These are phyloP conservation scores for Intellagama lesueurii DNA, from an alignment of 2,797 vertebrate genomes.

Conservation along the genomic window DNA sequence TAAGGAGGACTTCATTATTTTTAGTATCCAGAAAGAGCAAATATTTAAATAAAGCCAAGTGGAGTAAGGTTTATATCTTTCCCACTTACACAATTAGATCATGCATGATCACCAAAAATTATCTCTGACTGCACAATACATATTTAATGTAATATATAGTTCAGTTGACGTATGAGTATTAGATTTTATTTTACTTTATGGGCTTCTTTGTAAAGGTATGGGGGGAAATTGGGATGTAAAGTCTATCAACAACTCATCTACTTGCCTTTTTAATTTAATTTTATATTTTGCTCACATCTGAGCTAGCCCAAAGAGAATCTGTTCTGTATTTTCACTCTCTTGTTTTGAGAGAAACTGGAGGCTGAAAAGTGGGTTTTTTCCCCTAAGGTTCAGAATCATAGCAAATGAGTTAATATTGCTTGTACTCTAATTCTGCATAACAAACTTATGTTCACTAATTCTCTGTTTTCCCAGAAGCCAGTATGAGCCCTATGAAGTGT, in stretches of 20 bases:
- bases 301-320: background rate
- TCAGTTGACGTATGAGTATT: background rate
- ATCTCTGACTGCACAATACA: background rate
- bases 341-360: slow-evolving; percentile 40
- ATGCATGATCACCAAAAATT: too few species aligned
- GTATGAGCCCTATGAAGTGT: slow-evolving; percentile 54
- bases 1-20: too few species aligned
- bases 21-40: too few species aligned
- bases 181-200: background rate
- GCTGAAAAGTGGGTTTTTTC: slow-evolving; percentile 31
- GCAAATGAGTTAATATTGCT: background rate
- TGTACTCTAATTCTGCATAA: slow-evolving; percentile 2
- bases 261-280: background rate
- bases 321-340: background rate
- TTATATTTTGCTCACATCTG: background rate
- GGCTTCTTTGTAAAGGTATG: background rate
- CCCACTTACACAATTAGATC: too few species aligned
- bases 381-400: background rate
- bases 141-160: background rate
- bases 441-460: background rate
- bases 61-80: too few species aligned
- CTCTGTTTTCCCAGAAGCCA: slow-evolving; percentile 57
- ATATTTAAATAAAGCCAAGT: too few species aligned
- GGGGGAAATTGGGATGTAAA: background rate
- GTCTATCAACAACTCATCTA: background rate